Conservation (phyloP, 2,797 vertebrate species). For the Cryptoprocta ferox region DNA sequence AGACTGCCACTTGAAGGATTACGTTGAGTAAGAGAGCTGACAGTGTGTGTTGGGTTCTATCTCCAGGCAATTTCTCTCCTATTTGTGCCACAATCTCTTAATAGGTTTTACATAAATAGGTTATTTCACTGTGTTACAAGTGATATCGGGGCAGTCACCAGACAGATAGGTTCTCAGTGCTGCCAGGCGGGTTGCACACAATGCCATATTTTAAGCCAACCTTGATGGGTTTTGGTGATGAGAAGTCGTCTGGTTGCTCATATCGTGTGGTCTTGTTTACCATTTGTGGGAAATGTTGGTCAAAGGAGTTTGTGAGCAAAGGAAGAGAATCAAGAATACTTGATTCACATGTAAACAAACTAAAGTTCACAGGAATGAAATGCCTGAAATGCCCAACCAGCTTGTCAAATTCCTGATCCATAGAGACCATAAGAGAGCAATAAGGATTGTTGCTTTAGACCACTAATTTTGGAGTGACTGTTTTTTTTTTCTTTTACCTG, state of each 20-base stretch:
- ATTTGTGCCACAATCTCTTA: background rate
- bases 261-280: background rate
- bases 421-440: background rate
- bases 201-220: background rate
- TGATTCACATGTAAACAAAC: background rate
- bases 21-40: background rate
- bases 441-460: background rate
- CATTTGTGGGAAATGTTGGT: background rate
- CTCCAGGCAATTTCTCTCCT: background rate
- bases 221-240: background rate
- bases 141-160: background rate
- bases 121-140: background rate
- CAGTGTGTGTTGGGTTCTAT: background rate
- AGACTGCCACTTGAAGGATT: background rate
- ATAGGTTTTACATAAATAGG: background rate
- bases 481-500: background rate
- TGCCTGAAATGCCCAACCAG: background rate
- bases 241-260: background rate
- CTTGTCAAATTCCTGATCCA: background rate
- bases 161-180: background rate
- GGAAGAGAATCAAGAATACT: background rate
- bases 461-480: background rate
- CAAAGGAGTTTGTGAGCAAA: background rate
- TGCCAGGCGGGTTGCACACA: background rate
- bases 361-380: background rate